phyloP scores from a whole-genome alignment of 2,888 invertebrate genomes.

The Melipona beecheii region DNA sequence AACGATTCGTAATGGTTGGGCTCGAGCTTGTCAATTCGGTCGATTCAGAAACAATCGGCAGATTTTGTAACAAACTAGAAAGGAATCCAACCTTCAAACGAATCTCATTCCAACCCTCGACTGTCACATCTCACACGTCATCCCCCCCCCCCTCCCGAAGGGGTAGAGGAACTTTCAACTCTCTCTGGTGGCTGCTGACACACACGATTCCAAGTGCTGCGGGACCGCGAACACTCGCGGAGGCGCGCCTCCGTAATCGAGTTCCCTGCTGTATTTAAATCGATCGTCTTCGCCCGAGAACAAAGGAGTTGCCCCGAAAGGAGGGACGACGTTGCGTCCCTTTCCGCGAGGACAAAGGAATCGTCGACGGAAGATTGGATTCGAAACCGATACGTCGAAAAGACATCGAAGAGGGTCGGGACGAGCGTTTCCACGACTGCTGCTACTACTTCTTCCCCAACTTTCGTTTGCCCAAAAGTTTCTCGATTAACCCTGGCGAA shows the following conservation, averaged over 20 bases:
- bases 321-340: neutral
- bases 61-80: too few species aligned
- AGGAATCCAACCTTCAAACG: neutral
- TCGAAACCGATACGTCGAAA: conserved; percentile 55
- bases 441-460: too few species aligned
- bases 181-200: conserved; percentile 3
- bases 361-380: conserved; percentile 47
- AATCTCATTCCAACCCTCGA: neutral
- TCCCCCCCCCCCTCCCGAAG: neutral
- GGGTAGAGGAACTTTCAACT: neutral
- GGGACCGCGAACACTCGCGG: neutral
- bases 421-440: conserved; percentile 5
- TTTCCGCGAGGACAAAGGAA: conserved; percentile 45
- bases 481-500: conserved; percentile 56
- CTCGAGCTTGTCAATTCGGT: too few species aligned
- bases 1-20: too few species aligned
- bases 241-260: neutral
- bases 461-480: conserved; percentile 48
- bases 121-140: conserved; percentile 13
- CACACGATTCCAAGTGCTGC: neutral
- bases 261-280: conserved; percentile 33
- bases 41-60: too few species aligned
- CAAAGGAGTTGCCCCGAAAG: neutral
- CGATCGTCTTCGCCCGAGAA: conserved; percentile 24
- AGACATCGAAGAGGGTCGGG: conserved; percentile 17